A percentile compares a stretch with the other conserved stretches of the same genome.
These are phyloP conservation scores for Coecobrya sp. DNA, from an alignment of 2,888 invertebrate genomes.

Conservation along the genomic window DNA sequence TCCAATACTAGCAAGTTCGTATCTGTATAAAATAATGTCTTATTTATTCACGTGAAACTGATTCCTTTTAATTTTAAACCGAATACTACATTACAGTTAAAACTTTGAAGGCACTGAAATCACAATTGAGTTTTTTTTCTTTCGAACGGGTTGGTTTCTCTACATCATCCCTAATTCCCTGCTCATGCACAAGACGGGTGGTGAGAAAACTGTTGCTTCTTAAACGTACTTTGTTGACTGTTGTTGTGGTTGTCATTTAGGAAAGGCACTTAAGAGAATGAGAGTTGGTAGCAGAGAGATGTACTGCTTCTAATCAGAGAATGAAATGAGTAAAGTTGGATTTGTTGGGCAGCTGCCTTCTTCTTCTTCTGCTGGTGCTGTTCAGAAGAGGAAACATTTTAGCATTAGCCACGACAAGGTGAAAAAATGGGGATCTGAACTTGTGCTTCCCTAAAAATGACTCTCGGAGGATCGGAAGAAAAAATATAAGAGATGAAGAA, in stretches of 20 bases:
- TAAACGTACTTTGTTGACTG: background rate
- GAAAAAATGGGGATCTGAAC: slow-evolving; percentile 32
- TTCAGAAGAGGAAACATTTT: slow-evolving; percentile 24
- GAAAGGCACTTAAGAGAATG: slow-evolving; percentile 63
- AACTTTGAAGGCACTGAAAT: background rate
- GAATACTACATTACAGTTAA: background rate
- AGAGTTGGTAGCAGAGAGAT: slow-evolving; percentile 11
- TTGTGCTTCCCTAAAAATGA: slow-evolving; percentile 54
- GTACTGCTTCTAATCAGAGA: slow-evolving; percentile 43
- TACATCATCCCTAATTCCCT: background rate
- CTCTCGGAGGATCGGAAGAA: slow-evolving; percentile 43
- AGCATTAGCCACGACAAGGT: slow-evolving; percentile 34
- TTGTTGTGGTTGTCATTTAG: background rate
- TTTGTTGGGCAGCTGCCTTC: slow-evolving; percentile 38
- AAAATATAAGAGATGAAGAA: slow-evolving; percentile 7
- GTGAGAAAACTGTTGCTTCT: slow-evolving; percentile 13
- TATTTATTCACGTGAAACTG: background rate
- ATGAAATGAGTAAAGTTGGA: slow-evolving; percentile 25
- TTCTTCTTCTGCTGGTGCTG: slow-evolving; percentile 13
- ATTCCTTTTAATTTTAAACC: background rate
- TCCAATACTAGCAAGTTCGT: no score
- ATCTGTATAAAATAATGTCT: background rate
- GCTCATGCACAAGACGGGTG: background rate
- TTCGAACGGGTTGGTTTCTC: background rate
- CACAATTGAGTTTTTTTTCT: background rate